A percentile compares a stretch with the other conserved stretches of the same genome.
phyloP scores from a whole-genome alignment of 2,797 vertebrate genomes.

The Centropyge bicolor region DNA sequence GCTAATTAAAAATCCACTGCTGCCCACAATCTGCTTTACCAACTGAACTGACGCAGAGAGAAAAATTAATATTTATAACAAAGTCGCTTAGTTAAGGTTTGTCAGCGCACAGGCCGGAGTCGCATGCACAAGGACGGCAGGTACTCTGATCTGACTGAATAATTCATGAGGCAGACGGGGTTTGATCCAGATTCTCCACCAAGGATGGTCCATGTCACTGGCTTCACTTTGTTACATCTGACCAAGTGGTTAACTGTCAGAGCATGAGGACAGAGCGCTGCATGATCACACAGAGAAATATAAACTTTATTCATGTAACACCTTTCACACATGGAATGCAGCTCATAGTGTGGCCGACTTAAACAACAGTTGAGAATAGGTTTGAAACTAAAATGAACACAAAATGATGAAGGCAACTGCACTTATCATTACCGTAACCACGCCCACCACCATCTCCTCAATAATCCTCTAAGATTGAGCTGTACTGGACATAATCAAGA shows the following conservation, averaged over 20 bases:
- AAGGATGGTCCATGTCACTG: constrained; percentile 8
- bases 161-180: constrained; percentile 41
- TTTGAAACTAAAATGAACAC: neutral
- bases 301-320: neutral
- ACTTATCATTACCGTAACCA: too few relatives aligned
- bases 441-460: neutral
- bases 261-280: constrained; percentile 8
- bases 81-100: constrained; percentile 46
- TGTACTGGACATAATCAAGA: neutral
- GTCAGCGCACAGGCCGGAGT: constrained; percentile 10
- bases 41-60: constrained; percentile 45
- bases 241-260: constrained; percentile 32
- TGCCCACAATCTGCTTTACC: constrained; percentile 48
- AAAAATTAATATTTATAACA: constrained; percentile 57
- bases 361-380: neutral
- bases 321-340: neutral
- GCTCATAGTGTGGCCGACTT: neutral
- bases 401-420: neutral
- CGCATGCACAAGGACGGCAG: constrained; percentile 42
- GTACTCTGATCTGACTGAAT: constrained; percentile 54
- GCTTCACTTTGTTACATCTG: constrained; percentile 29
- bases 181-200: constrained; percentile 41
- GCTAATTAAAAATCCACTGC: constrained; percentile 59
- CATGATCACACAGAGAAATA: neutral
- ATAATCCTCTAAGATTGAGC: neutral